Evolutionary conservation across 92 coral and sea anemone genomes (phyloP).

Genomic region (Zoanthus gigantus): DNA sequence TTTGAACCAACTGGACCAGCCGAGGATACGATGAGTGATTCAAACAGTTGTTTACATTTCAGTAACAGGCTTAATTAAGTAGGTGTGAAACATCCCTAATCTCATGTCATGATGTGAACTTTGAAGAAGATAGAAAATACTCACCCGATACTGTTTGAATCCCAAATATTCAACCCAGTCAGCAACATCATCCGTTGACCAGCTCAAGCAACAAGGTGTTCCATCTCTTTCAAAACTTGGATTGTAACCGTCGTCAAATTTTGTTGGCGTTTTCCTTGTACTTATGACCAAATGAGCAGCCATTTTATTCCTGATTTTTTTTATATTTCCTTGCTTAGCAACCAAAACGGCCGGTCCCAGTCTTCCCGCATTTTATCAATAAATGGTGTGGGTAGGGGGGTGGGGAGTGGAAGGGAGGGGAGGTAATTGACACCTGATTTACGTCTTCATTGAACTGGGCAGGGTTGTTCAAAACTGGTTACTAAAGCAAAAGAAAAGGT

Average conservation of each 20-base stretch:
- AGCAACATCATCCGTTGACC: constrained; percentile 95
- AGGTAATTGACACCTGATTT: too few species aligned
- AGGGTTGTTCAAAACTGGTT: too few species aligned
- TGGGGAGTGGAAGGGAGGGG: neutral
- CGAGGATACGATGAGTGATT: too few species aligned
- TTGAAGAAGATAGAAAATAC: neutral
- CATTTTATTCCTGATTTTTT: constrained; percentile 66
- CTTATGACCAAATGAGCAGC: constrained; percentile 78
- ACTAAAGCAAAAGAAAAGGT: too few species aligned
- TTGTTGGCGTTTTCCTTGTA: constrained; percentile 87
- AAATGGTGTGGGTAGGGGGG: neutral
- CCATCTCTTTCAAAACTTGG: constrained; percentile 93
- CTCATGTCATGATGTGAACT: neutral
- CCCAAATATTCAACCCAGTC: constrained; percentile 97
- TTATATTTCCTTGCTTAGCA: constrained; percentile 59
- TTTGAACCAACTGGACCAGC: too few species aligned
- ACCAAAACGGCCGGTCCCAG: constrained; percentile 41
- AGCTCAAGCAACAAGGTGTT: constrained; percentile 83
- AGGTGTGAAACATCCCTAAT: neutral
- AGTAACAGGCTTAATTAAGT: neutral
- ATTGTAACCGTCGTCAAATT: constrained; percentile 82
- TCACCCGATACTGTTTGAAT: constrained; percentile 89
- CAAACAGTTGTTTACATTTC: too few species aligned
- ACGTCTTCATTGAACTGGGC: too few species aligned
- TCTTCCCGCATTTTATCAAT: neutral